Evolutionary conservation across 2,113 vertebrate genomes (phyloP).

Genomic region (Prolemur simus): DNA sequence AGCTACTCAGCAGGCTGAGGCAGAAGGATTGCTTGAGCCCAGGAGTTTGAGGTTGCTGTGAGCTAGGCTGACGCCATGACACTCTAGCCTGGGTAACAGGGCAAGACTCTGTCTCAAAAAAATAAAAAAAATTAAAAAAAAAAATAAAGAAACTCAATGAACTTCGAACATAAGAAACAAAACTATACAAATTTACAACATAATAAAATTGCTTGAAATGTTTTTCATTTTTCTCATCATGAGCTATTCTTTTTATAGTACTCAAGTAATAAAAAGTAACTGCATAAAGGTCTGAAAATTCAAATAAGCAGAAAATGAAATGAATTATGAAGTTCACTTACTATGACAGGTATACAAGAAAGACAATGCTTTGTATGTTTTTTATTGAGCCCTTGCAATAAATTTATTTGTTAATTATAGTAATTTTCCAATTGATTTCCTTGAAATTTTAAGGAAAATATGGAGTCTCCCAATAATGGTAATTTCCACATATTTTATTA

Average conservation of each 20-base stretch:
- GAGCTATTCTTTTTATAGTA: neutral
- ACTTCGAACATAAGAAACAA: neutral
- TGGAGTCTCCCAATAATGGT: neutral
- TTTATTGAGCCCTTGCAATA: neutral
- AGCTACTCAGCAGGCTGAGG: too few species aligned
- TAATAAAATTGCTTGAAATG: neutral
- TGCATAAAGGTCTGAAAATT: neutral
- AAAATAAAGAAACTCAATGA: neutral
- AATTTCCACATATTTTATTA: neutral
- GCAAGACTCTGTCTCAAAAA: too few species aligned
- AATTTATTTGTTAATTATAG: neutral
- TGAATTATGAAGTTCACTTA: neutral
- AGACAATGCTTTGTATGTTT: neutral
- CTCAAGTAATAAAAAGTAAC: neutral
- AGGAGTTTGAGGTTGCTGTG: too few species aligned
- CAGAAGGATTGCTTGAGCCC: too few species aligned
- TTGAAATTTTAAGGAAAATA: neutral
- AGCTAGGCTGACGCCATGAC: too few species aligned
- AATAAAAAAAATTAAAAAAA: too few species aligned
- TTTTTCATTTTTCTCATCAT: neutral
- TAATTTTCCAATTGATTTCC: neutral
- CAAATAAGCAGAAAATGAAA: neutral
- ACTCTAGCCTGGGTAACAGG: too few species aligned
- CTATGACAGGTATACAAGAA: neutral
- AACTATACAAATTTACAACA: neutral